Base-by-base conservation (phyloP, 2,797 vertebrate species). In the Myotis planiceps region DNA sequence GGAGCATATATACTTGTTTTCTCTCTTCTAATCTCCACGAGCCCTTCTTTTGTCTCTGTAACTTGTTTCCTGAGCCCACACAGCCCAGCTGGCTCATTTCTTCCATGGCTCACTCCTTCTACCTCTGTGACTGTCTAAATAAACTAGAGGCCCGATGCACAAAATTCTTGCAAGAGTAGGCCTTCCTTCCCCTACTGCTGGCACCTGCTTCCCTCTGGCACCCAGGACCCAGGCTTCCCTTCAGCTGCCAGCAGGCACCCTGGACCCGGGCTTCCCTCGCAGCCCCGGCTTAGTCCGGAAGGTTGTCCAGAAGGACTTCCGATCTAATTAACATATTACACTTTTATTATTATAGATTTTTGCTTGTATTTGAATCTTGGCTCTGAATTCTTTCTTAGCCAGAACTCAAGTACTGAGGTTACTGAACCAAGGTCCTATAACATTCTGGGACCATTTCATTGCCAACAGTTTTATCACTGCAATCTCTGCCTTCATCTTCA, bases 401-500 rank as follows among this genome's bases (percentile, higher is more conserved):
- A 21, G 16, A 21, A 74, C 45, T 19, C 42, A 47, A 49, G 45
- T n/a, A 19, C 42, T 47, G 27, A 47, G 42, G 71, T 47, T 74
- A 9, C 42, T 74, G 27, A 74, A 49, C 9, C 5, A 18, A 74
- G 42, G 42, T 47, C 15, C 9, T 1, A 10, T 6, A n/a, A 74
- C 71, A 47, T 47, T 74, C 71, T n/a, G 71, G 42, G 27, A 29
- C 42, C 45, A 10, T 74, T 47, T 49, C 18, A 29, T 29, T n/a
- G 16, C 27, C 42, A 47, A 19, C 27, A 74, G 42, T 27, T 74
- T 74, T 93, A 58, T 53, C 29, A 76, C 6, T 82, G 6, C 32
- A n/a, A 7, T 91, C 45, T 88, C 87, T 78, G 18, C 21, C 49
- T 92, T 68, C 55, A 1, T 34, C 45, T 76, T 87, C 74, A 53